Evolutionary conservation across 2,113 vertebrate species (phyloP), one percentile per base, ranked within the genome.

Genomic region (Cheirogaleus medius): DNA sequence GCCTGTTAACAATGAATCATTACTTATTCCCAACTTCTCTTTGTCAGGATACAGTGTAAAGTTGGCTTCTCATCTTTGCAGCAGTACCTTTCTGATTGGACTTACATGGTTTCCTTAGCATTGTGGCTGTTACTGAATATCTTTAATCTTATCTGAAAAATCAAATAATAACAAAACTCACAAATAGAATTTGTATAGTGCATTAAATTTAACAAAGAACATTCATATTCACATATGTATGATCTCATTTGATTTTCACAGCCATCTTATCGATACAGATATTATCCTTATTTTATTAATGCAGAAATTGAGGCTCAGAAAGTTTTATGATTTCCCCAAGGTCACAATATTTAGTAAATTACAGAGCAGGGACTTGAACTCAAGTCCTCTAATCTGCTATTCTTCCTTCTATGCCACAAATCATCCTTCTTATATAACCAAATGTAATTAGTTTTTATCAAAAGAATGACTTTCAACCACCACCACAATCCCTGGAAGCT

Each of bases 391-490:
- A 32, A 90, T 87, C 52, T 92, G 21, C 58, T 66, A 10, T 82
- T 94, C 23, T 81, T 76, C 54, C 25, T 90, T 90, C 29, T 84
- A 82, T 77, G 25, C 54, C 29, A 90, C 39, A 97, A 91, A 88
- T 92, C 44, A 85, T 78, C n/a, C 27, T 96, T 21, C 39, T 58
- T 87, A 3, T 92, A 58, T 87, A 95, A 87, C 27, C 25, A 81
- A 96, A 77, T 85, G 18, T 84, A 97, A 92, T 90, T 88, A 88
- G 14, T 90, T 94, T 90, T 92, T 90, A 73, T 77, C 85, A 96
- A 92, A 97, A 94, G 29, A 90, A 94, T 92, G 68, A 96, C 64
- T 94, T 96, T 91, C 84, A 76, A 63, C 87, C 80, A 95, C 66
- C 54, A 73, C n/a, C 12, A 42, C 8, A 5, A 97, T 83, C 81